Evolutionary conservation across 2,888 invertebrate genomes (phyloP).

Genomic region (Drosophila acutilabella): DNA sequence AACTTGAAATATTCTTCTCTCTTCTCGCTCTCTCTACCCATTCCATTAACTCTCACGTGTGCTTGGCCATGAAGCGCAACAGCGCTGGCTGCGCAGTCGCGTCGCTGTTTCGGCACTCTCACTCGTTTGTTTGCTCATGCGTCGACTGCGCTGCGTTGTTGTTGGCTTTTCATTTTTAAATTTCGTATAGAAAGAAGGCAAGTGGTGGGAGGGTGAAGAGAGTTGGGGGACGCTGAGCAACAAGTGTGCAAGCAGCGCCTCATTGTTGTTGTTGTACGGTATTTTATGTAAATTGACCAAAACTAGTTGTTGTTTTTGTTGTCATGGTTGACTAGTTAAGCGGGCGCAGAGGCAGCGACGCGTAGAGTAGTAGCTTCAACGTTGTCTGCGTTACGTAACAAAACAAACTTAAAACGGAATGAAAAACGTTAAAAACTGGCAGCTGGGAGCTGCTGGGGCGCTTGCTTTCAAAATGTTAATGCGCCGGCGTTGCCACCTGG

Average conservation of each 20-base stretch:
- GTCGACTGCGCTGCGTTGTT: constrained; percentile 38
- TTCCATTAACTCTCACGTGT: constrained; percentile 34
- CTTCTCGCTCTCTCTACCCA: neutral
- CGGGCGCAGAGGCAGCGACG: constrained; percentile 59
- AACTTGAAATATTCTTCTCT: constrained; percentile 18
- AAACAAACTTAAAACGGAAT: constrained; percentile 44
- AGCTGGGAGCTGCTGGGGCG: constrained; percentile 25
- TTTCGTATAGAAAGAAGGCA: neutral
- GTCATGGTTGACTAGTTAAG: constrained; percentile 70
- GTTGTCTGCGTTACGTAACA: constrained; percentile 60
- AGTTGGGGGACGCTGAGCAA: constrained; percentile 52
- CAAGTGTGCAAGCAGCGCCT: constrained; percentile 64
- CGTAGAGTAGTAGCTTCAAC: constrained; percentile 40
- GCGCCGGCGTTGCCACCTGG: constrained; percentile 66
- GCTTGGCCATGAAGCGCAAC: constrained; percentile 37
- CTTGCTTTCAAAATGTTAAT: constrained; percentile 62
- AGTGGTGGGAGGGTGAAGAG: neutral
- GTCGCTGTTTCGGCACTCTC: constrained; percentile 46
- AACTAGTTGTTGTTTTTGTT: constrained; percentile 58
- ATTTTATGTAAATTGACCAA: constrained; percentile 74
- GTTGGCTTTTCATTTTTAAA: constrained; percentile 14
- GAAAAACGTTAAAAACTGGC: constrained; percentile 48
- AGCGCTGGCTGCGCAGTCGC: constrained; percentile 54
- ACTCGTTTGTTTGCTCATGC: constrained; percentile 57
- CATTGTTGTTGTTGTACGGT: constrained; percentile 44